phyloP scores from a whole-genome alignment of 2,113 vertebrate species.

The Anser brachyrhynchus region DNA sequence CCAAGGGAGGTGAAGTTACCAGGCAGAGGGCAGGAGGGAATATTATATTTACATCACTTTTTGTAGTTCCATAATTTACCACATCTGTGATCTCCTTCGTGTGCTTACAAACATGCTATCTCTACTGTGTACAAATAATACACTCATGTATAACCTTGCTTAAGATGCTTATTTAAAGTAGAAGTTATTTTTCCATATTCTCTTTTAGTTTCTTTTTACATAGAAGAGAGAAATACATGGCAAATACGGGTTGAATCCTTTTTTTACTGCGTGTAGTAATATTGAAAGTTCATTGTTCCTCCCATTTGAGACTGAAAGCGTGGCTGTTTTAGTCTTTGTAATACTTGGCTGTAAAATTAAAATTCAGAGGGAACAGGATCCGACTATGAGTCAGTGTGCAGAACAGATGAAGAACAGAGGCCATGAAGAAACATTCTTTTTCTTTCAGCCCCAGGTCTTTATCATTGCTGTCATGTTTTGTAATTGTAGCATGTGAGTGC shows the following conservation, averaged over 20 bases:
- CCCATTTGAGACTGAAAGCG: background rate
- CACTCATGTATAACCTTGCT: background rate
- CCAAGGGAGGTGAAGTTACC: background rate
- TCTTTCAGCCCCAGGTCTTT: background rate
- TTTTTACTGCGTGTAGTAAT: background rate
- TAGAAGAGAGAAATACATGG: background rate
- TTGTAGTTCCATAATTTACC: background rate
- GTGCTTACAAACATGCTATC: background rate
- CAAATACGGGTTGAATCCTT: background rate
- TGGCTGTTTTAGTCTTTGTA: constrained; percentile 1
- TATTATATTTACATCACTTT: background rate
- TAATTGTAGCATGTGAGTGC: background rate
- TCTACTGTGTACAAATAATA: background rate
- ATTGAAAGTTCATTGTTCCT: constrained; percentile 12
- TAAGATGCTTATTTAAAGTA: background rate
- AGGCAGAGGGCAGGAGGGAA: background rate
- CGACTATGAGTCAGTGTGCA: background rate
- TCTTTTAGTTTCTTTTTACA: background rate
- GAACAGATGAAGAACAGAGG: constrained; percentile 4
- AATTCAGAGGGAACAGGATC: constrained; percentile 8
- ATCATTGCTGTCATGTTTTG: background rate
- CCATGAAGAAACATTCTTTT: background rate
- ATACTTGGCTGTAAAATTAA: constrained; percentile 39
- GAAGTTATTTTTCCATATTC: background rate
- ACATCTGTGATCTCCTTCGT: background rate